phyloP scores from a whole-genome alignment of 2,888 invertebrate genomes.

The Corbicula japonica region DNA sequence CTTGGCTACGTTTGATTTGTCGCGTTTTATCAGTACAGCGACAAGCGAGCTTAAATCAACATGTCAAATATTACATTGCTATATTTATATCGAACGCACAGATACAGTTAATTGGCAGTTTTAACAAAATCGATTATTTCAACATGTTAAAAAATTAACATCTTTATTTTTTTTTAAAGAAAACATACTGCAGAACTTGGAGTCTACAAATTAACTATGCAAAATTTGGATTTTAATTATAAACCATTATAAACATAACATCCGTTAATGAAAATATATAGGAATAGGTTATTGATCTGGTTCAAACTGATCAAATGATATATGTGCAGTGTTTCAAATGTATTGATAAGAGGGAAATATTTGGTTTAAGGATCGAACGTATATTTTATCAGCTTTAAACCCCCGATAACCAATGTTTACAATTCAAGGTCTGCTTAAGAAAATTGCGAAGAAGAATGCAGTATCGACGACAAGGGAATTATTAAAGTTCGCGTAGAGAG shows the following conservation, averaged over 20 bases:
- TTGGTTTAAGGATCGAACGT: conserved; percentile 11
- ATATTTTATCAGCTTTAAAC: conserved; percentile 11
- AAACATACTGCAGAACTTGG: too few species aligned
- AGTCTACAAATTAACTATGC: too few species aligned
- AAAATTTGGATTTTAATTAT: too few species aligned
- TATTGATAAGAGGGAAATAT: conserved; percentile 24
- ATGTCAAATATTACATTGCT: conserved; percentile 5
- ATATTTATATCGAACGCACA: conserved; percentile 25
- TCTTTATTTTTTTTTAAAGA: too few species aligned
- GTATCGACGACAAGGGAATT: conserved; percentile 4
- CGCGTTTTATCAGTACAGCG: conserved; percentile 6
- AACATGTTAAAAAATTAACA: too few species aligned
- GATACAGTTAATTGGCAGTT: too few species aligned
- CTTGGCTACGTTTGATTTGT: conserved; percentile 6
- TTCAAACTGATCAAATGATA: too few species aligned
- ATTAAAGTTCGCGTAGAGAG: background rate
- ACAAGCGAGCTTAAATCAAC: conserved; percentile 24
- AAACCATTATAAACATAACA: too few species aligned
- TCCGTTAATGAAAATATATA: too few species aligned
- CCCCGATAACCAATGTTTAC: conserved; percentile 28
- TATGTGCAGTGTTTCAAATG: too few species aligned
- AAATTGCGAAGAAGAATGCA: conserved; percentile 21
- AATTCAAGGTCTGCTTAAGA: conserved; percentile 42
- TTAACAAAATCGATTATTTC: too few species aligned
- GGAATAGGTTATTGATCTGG: too few species aligned